phyloP scores from a whole-genome alignment of 2,888 invertebrate species.

The Polymixis flavicincta region DNA sequence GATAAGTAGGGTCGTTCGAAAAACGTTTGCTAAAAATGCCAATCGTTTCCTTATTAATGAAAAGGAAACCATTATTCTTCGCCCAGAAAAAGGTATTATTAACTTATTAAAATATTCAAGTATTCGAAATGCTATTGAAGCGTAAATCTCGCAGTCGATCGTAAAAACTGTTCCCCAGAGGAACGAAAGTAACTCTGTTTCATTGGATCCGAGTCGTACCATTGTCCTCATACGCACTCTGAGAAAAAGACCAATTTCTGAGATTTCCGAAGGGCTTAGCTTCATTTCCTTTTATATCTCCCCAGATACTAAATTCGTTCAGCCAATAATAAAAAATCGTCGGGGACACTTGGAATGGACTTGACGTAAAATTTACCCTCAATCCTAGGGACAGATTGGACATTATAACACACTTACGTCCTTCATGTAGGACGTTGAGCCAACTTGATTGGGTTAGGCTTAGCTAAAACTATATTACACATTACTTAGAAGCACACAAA shows the following conservation, averaged over 20 bases:
- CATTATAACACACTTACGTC: slow-evolving; percentile 80
- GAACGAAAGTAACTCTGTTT: slow-evolving; percentile 82
- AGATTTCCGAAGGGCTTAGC: slow-evolving; percentile 90
- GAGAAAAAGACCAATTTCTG: slow-evolving; percentile 89
- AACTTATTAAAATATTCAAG: slow-evolving; percentile 84
- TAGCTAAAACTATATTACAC: slow-evolving; percentile 38
- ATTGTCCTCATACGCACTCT: slow-evolving; percentile 88
- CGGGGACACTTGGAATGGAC: slow-evolving; percentile 86
- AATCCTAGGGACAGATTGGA: slow-evolving; percentile 80
- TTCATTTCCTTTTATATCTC: slow-evolving; percentile 91
- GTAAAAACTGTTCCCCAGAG: slow-evolving; percentile 88
- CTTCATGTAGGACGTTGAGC: slow-evolving; percentile 65
- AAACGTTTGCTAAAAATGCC: slow-evolving; percentile 57
- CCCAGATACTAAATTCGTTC: slow-evolving; percentile 90
- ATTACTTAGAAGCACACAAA: slow-evolving; percentile 35
- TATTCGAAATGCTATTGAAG: slow-evolving; percentile 79
- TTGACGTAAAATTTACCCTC: slow-evolving; percentile 85
- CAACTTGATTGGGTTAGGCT: slow-evolving; percentile 64
- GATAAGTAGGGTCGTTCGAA: slow-evolving; percentile 53
- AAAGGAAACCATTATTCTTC: slow-evolving; percentile 74
- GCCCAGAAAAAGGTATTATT: slow-evolving; percentile 73
- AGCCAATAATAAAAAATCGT: slow-evolving; percentile 89
- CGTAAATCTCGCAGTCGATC: slow-evolving; percentile 86
- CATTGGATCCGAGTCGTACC: slow-evolving; percentile 83
- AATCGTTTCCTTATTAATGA: slow-evolving; percentile 71